phyloP scores from a whole-genome alignment of 2,113 vertebrate genomes.

The Trichomycterus rosablanca region DNA sequence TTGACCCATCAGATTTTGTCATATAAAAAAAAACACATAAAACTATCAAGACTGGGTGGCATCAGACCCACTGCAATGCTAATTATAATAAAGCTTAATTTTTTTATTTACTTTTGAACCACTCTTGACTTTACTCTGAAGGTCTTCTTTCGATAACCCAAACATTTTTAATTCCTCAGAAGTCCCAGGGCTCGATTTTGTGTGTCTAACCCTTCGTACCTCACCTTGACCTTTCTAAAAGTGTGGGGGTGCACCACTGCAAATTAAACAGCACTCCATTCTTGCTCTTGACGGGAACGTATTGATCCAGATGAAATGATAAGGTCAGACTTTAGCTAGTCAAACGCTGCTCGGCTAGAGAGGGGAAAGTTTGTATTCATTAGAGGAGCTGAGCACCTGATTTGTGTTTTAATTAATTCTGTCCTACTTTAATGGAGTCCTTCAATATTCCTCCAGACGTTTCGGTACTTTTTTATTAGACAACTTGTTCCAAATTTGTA shows the following conservation, averaged over 20 bases:
- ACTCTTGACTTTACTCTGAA: too few species aligned
- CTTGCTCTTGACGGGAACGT: slow-evolving; percentile 10
- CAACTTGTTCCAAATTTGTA: neutral
- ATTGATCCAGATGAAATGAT: slow-evolving; percentile 31
- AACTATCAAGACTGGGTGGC: too few species aligned
- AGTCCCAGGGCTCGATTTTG: neutral
- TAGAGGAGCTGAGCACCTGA: neutral
- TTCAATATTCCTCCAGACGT: too few species aligned
- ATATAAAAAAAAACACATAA: too few species aligned
- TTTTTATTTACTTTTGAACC: too few species aligned
- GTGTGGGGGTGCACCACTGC: slow-evolving; percentile 12
- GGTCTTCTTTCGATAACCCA: neutral
- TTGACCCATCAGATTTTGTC: too few species aligned
- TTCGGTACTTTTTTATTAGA: too few species aligned
- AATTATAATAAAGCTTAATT: too few species aligned
- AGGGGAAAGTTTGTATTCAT: neutral
- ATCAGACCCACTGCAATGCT: too few species aligned
- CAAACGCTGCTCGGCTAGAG: slow-evolving; percentile 1
- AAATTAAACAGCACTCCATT: slow-evolving; percentile 21
- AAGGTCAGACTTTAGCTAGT: slow-evolving; percentile 34
- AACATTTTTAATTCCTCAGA: too few species aligned
- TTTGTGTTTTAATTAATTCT: neutral
- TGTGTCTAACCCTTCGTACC: too few species aligned
- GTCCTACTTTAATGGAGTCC: slow-evolving; percentile 2
- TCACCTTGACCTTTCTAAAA: slow-evolving; percentile 42